Base-by-base conservation (phyloP, 2,113 vertebrate genomes). In the Nannobrachium achirus region DNA sequence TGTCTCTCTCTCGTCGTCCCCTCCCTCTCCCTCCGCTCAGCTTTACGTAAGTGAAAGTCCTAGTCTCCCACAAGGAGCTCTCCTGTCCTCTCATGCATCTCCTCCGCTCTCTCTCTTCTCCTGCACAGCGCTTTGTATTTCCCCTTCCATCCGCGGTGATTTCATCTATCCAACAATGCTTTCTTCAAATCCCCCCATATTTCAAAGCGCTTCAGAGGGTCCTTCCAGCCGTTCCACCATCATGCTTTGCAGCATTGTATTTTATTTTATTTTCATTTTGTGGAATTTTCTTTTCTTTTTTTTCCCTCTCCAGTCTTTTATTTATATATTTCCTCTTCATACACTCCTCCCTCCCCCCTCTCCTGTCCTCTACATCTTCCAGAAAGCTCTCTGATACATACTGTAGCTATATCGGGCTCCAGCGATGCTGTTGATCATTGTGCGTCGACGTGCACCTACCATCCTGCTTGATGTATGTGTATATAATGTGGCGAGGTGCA, bases 391-490 rank as follows among this genome's bases (percentile, higher is more conserved):
- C 25, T 4, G 25, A 33, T 33, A 33, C 25, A 33, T 33, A 4
- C 25, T 33, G 25, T 33, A 33, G 25, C 25, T 33, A 87, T 87
- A 83, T 81, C 60, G 77, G 73, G 62, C 74, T 74, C 81, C 62
- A 65, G 72, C 66, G 6, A 66, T 38, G 33, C 63, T 62, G 67
- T 72, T 81, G 70, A 65, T 80, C 86, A 76, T 79, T 84, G 71
- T 63, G 76, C 83, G 80, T 85, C 83, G 66, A 41, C 18, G 16
- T 71, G 68, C 25, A 33, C 66, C 75, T 75, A n/a, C 63, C 20
- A 8, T 70, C 76, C 64, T 76, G 65, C 73, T 79, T 78, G 78
- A 82, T 85, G 79, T 81, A 46, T 79, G 82, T 87, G 85, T 82
- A 73, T 74, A 83, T 76, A 76, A 60, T 40, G 68, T 69, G 48